Evolutionary conservation across 2,797 vertebrate species (phyloP).

Genomic region (Tauraco hartlaubi): DNA sequence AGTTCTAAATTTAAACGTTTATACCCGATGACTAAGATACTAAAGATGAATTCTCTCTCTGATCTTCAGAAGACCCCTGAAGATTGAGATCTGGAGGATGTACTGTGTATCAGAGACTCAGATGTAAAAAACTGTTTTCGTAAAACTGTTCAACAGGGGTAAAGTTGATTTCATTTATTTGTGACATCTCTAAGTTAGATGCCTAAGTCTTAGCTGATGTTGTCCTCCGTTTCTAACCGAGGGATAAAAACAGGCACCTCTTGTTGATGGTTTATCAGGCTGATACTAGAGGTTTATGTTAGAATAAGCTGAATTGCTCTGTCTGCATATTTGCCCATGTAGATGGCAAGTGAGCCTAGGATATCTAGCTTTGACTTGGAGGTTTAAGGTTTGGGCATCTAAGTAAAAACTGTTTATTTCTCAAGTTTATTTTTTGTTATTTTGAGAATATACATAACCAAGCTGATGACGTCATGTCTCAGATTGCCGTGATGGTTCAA

Average conservation of each 20-base stretch:
- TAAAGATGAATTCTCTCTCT: fast-evolving
- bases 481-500: not conserved
- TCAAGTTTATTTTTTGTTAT: not conserved
- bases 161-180: not conserved
- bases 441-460: not conserved
- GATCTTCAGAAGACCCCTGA: not conserved
- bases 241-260: not conserved
- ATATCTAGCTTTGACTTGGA: not conserved
- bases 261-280: not conserved
- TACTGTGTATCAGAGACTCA: not conserved
- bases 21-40: not conserved
- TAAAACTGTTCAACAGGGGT: not conserved
- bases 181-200: not conserved
- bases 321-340: not conserved
- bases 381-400: not conserved
- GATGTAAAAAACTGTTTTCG: not conserved
- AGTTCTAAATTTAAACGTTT: not conserved
- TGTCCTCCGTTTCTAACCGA: not conserved
- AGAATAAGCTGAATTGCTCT: not conserved
- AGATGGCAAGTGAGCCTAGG: not conserved
- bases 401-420: not conserved
- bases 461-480: not conserved
- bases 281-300: not conserved
- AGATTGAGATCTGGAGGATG: not conserved
- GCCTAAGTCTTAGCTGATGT: not conserved